Conservation (phyloP, 2,797 vertebrate genomes). For the Limosa lapponica region DNA sequence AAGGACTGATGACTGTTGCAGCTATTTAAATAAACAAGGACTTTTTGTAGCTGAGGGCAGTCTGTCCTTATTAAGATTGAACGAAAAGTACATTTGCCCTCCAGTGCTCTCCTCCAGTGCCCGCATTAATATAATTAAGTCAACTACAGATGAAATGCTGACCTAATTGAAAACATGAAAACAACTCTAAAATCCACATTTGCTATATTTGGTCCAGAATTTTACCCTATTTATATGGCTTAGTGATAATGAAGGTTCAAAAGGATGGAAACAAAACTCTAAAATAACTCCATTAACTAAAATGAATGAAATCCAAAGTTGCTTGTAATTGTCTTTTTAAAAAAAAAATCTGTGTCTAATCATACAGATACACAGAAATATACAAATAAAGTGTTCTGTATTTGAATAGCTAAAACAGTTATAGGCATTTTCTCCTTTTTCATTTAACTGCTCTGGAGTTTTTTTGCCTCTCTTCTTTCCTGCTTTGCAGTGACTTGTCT, state of each 20-base stretch:
- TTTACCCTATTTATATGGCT: not conserved
- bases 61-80: conserved; percentile 4
- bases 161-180: not conserved
- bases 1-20: not conserved
- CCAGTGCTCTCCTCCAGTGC: not conserved
- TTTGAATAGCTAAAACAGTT: not conserved
- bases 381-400: not conserved
- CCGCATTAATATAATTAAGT: not conserved
- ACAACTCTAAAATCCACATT: not conserved
- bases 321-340: not conserved
- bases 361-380: not conserved
- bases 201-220: not conserved
- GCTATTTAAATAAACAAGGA: conserved; percentile 1
- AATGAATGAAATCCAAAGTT: not conserved
- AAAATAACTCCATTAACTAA: not conserved
- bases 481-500: not conserved
- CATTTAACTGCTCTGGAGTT: not conserved
- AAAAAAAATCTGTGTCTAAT: not conserved
- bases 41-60: not conserved
- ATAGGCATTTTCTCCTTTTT: not conserved
- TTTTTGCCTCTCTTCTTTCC: not conserved
- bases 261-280: not conserved
- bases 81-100: conserved; percentile 34
- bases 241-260: not conserved
- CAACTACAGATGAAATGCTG: not conserved